Conservation (phyloP, 2,888 invertebrate species). For the Seira musarum region DNA sequence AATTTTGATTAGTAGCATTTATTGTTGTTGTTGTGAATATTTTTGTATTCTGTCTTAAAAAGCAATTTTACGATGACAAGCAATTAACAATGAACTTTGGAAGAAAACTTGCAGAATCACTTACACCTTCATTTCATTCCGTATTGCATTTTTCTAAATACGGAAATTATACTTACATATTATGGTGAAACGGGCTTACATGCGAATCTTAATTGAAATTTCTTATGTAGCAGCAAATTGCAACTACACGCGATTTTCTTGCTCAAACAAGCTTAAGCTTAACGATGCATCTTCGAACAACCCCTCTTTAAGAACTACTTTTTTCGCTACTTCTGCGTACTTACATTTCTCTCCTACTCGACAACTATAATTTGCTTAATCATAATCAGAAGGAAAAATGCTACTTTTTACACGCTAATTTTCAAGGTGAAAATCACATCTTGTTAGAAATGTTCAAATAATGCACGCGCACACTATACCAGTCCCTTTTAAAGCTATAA, state of each 20-base stretch:
- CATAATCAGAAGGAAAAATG: background rate
- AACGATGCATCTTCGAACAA: no score
- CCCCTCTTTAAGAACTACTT: background rate
- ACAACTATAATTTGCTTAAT: slow-evolving; percentile 1
- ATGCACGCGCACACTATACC: background rate
- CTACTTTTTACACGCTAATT: background rate
- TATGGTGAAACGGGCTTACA: background rate
- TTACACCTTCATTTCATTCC: slow-evolving; percentile 25
- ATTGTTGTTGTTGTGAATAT: no score
- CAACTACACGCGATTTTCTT: slow-evolving; percentile 8
- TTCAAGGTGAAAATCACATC: slow-evolving; percentile 7
- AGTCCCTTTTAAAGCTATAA: slow-evolving; percentile 1
- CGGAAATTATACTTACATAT: slow-evolving; percentile 9
- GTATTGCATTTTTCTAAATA: slow-evolving; percentile 18
- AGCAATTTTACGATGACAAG: slow-evolving; percentile 11
- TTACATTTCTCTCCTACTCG: background rate
- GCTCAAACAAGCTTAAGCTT: background rate
- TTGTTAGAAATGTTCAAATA: slow-evolving; percentile 6
- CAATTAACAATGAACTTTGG: slow-evolving; percentile 28
- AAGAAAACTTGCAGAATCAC: slow-evolving; percentile 42
- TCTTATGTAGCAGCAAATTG: slow-evolving; percentile 13
- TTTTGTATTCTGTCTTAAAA: background rate
- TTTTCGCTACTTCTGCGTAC: background rate
- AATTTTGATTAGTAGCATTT: no score
- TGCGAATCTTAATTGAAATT: slow-evolving; percentile 22